These are phyloP conservation scores for Serinus canaria DNA, from an alignment of 2,113 vertebrate genomes.

Conservation along the genomic window DNA sequence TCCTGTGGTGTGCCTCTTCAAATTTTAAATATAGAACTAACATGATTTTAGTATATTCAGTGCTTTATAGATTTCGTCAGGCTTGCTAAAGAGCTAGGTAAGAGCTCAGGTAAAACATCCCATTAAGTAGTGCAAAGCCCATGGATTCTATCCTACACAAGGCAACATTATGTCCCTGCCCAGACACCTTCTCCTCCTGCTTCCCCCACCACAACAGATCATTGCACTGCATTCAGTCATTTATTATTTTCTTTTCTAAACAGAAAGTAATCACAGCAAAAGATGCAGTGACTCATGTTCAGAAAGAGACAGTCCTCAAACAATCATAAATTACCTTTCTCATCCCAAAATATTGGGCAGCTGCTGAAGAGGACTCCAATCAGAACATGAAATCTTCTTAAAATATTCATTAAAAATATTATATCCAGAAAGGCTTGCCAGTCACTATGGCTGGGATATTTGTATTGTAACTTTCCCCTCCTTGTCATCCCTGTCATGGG, in stretches of 20 bases:
- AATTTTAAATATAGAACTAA: background rate
- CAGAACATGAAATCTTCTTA: background rate
- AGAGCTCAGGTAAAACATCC: background rate
- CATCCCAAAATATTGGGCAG: background rate
- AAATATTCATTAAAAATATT: constrained; percentile 17
- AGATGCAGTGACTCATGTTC: background rate
- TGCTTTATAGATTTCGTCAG: background rate
- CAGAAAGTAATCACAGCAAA: background rate
- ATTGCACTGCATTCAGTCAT: background rate
- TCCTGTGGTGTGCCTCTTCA: background rate
- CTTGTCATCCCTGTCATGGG: background rate
- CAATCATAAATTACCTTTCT: background rate
- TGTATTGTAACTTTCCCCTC: background rate
- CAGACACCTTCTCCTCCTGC: background rate
- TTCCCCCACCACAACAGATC: background rate
- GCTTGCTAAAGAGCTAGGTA: background rate
- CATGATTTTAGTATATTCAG: background rate
- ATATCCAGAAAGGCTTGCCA: background rate
- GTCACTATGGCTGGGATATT: background rate
- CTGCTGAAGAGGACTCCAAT: background rate
- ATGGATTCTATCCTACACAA: background rate
- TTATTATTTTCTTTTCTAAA: background rate
- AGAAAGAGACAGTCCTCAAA: background rate
- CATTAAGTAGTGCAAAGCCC: background rate
- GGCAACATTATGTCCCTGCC: background rate